Base-by-base conservation (phyloP, 1,140 invertebrate genomes). In the Acromyrmex heyeri region DNA sequence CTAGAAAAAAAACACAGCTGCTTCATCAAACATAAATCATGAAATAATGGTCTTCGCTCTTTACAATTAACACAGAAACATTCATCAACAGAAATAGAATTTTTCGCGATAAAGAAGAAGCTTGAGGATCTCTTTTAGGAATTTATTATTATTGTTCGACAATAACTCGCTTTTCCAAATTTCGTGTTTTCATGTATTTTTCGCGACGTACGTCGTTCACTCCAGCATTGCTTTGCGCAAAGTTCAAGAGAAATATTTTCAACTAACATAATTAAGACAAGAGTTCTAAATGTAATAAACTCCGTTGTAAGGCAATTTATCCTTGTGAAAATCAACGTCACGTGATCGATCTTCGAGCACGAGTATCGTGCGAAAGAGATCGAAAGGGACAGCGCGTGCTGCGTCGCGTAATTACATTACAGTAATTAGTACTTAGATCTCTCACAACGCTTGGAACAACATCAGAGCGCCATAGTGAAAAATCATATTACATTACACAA, bases 311-410 rank as follows among this genome's bases (percentile, higher is more conserved):
- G 24, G 48, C 55, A 86, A 88, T 75, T 85, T 72, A 64, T 21
- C 44, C 34, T 27, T 86, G 86, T 48, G 65, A 87, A 85, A 85
- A 81, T 38, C 21, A 50, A 24, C 38, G 16, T 64, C 76, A 72
- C 69, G 75, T 73, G 86, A 87, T 88, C 87, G 85, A 67, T 87
- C 85, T 59, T 87, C 77, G 53, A 65, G 34, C 59, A 50, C 27
- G 38, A 86, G 8, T 59, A 38, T 72, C 44, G 6, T 53, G 48
- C n/a, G 44, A 55, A 27, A 27, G 50, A 62, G 73, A 88, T 88
- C 65, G 59, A 62, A 10, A n/a, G 38, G 75, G 79, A 70, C 75
- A 50, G 44, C 34, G 70, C 38, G 55, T 77, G 57, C 44, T 73
- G 44, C 57, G 30, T 64, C 61, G 48, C 27, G 72, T 85, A 77